Evolutionary conservation across 2,888 invertebrate genomes (phyloP).

Genomic region (Smittia sp.): DNA sequence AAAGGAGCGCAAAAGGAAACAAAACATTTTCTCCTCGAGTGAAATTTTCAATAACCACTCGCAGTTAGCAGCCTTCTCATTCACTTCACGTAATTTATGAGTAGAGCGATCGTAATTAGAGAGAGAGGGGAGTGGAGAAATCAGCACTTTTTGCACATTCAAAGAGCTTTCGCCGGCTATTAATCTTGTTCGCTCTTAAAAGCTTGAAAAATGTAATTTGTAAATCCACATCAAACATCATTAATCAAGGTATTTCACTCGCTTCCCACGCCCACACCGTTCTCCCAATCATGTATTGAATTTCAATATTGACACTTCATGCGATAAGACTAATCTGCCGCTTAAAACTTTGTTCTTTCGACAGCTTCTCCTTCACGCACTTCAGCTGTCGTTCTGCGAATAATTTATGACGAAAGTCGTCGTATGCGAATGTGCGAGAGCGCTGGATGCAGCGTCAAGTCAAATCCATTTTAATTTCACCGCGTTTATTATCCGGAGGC

Average conservation of each 20-base stretch:
- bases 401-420: constrained; percentile 10
- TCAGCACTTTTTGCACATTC: constrained; percentile 34
- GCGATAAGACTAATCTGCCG: constrained; percentile 34
- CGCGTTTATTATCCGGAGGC: constrained; percentile 2
- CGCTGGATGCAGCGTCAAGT: neutral
- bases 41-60: constrained; percentile 15
- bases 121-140: neutral
- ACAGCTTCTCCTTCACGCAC: constrained; percentile 1
- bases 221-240: constrained; percentile 41
- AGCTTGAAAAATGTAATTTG: constrained; percentile 40
- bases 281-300: constrained; percentile 29
- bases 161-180: constrained; percentile 31
- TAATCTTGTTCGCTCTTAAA: constrained; percentile 34
- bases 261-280: neutral
- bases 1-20: neutral
- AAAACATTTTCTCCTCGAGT: constrained; percentile 12
- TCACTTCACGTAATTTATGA: constrained; percentile 41
- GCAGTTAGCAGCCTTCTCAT: neutral
- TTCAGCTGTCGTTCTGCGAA: neutral
- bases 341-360: constrained; percentile 6
- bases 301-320: constrained; percentile 40
- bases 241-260: constrained; percentile 36
- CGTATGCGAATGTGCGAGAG: neutral
- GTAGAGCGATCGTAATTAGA: constrained; percentile 36
- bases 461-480: constrained; percentile 36